These are phyloP conservation scores for Dasysyrphus albostriatus DNA, from an alignment of 2,888 invertebrate species.

Conservation along the genomic window DNA sequence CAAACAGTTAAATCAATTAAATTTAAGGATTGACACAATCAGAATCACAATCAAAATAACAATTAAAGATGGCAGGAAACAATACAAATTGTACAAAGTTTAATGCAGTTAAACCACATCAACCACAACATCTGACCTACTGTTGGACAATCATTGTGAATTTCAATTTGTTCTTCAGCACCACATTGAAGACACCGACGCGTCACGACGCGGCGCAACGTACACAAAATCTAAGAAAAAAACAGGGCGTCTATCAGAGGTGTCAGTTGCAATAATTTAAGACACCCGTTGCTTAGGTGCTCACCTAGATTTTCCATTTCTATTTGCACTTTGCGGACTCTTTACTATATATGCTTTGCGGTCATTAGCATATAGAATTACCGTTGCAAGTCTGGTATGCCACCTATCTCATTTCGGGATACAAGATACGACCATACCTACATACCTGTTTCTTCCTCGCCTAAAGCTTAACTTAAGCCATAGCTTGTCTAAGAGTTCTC, in stretches of 20 bases:
- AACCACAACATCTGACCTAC: constrained; percentile 55
- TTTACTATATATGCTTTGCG: constrained; percentile 1
- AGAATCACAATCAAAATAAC: neutral
- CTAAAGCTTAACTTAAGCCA: constrained; percentile 8
- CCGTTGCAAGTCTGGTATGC: constrained; percentile 48
- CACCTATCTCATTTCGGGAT: constrained; percentile 44
- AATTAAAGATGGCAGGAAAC: neutral
- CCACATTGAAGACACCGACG: neutral
- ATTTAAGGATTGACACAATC: constrained; percentile 22
- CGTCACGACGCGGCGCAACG: neutral
- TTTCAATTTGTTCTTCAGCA: constrained; percentile 26
- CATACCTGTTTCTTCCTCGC: constrained; percentile 17
- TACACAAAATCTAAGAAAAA: constrained; percentile 25
- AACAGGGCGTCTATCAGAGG: constrained; percentile 34
- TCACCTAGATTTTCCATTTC: constrained; percentile 65
- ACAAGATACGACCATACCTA: neutral
- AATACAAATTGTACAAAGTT: constrained; percentile 17
- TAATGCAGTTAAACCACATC: constrained; percentile 25
- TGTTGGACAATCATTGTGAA: constrained; percentile 32
- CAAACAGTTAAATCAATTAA: neutral
- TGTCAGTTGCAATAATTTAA: constrained; percentile 40
- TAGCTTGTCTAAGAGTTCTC: neutral
- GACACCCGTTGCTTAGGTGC: constrained; percentile 35
- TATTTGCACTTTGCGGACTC: constrained; percentile 36
- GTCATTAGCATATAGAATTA: constrained; percentile 57